Base-by-base conservation (phyloP, 92 coral and sea anemone genomes). In the Epizoanthus illoricatus region DNA sequence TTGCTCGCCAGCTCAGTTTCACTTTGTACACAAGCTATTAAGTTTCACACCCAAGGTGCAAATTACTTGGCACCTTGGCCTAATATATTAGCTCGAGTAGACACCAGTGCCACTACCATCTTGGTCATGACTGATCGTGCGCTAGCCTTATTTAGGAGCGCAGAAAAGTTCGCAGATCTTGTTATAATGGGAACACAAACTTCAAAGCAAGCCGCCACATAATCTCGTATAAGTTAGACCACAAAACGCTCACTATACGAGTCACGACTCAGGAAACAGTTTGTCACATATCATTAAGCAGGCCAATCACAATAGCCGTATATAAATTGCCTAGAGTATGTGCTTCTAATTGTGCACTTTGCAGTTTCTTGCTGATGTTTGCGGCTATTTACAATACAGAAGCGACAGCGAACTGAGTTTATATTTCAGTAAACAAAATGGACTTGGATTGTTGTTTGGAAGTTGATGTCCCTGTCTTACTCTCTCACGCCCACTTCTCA, bases 211-310 rank as follows among this genome's bases (percentile, higher is more conserved):
- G 63, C 97, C 97, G 97, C 81, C 92, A 85, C 54, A 91, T 93
- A 93, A 93, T 93, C 94, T 88, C 87, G 87, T 84, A 87, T 93
- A 93, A 93, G 91, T 93, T 91, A 80, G 90, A 86, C 90, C 94
- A 91, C 87, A 89, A 86, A 90, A 83, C 88, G 80, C 80, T 71
- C 85, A 76, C 92, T 81, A 76, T 79, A 79, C 65, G 76, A 84
- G 97, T 91, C 94, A 93, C 97, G 94, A 89, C 79, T 91, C 94
- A 91, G 94, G 97, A 93, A 91, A 84, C 92, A 91, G 86, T 85
- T 88, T 91, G 94, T 88, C 97, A 90, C 90, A 85, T 84, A 86
- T 91, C 92, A 93, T 91, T 93, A 75, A 59, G 82, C 83, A 86
- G 78, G 79, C 91, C 92, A 87, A 90, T 92, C 94, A 87, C 81